A percentile compares a stretch with the other conserved stretches of the same genome.
Evolutionary conservation across 2,888 invertebrate species (phyloP).

Genomic region (Diarsia dahlii): DNA sequence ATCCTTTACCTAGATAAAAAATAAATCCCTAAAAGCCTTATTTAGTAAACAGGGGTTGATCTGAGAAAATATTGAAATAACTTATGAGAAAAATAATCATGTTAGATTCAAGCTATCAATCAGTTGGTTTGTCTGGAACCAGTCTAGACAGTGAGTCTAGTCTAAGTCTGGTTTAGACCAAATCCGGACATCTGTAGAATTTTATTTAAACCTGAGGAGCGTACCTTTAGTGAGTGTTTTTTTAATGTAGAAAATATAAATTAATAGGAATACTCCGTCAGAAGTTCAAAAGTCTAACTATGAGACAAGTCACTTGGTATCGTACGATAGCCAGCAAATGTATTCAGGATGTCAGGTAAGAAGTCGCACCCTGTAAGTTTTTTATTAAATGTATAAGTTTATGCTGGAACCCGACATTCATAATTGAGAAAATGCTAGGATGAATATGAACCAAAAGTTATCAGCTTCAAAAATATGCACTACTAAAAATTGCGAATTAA

Average conservation of each 20-base stretch:
- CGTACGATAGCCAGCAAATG: too few species aligned
- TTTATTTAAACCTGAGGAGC: not conserved
- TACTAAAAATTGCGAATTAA: not conserved
- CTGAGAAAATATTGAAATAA: slow-evolving; percentile 9
- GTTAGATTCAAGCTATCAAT: slow-evolving; percentile 36
- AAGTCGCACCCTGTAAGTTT: too few species aligned
- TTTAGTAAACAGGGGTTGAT: slow-evolving; percentile 18
- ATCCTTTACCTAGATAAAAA: not conserved
- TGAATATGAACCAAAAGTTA: not conserved
- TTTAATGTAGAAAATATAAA: not conserved
- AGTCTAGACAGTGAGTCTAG: slow-evolving; percentile 45
- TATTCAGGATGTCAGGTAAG: too few species aligned
- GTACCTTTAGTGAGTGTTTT: slow-evolving; percentile 9
- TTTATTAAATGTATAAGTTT: too few species aligned
- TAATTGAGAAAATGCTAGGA: not conserved
- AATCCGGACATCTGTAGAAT: slow-evolving; percentile 18
- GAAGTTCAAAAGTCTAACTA: too few species aligned
- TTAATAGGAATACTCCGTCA: too few species aligned
- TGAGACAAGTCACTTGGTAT: too few species aligned
- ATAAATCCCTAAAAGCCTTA: slow-evolving; percentile 37
- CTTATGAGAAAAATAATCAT: slow-evolving; percentile 21
- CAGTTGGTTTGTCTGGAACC: slow-evolving; percentile 22
- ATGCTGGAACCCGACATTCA: not conserved
- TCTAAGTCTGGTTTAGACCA: slow-evolving; percentile 13
- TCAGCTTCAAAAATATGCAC: not conserved